Base-by-base conservation (phyloP, 1,140 invertebrate species). In the Pomacea maculata region DNA sequence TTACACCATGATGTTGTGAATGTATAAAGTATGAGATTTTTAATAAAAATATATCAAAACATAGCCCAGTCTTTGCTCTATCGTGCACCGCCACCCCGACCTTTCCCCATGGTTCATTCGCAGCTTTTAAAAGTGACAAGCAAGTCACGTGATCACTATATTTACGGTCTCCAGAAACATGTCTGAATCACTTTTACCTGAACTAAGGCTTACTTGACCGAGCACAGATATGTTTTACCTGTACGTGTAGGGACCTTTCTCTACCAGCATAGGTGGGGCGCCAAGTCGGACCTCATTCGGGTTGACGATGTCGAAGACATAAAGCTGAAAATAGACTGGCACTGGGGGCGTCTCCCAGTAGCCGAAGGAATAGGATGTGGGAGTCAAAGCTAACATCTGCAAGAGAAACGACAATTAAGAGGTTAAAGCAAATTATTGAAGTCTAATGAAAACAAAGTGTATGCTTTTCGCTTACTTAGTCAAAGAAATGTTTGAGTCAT, bases 221-320 rank as follows among this genome's bases (percentile, higher is more conserved):
- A 45, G 34, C 21, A 52, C 25, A n/a, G 9, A 3, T 14, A 11
- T 61, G 57, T 2, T 54, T 29, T 84, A 89, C 84, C 86, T 86
- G 86, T 92, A 92, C 1, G 88, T 87, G 85, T 96, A 97, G 9
- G 96, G 96, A 6, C 96, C 96, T 71, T 96, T 91, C 90, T 97
- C 95, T 72, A 96, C 93, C 3, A 97, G 91, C 75, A 94, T 92
- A 1, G 96, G 96, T 89, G 96, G 96, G 45, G 52, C 88, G 83
- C 95, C 95, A 89, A 95, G 95, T 10, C 96, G 93, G 88, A 97
- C 96, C 87, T 97, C 96, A 83, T 97, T 95, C 0, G 96, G 95
- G 89, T 98, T 98, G 29, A 96, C 97, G 7, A 98, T 95, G 91
- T 98, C 97, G 92, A 96, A 98, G n/a, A 97, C 88, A 79, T 90